Evolutionary conservation across 2,888 invertebrate species (phyloP), one percentile per base, ranked within the genome.

Genomic region (Cyaniris semiargus): DNA sequence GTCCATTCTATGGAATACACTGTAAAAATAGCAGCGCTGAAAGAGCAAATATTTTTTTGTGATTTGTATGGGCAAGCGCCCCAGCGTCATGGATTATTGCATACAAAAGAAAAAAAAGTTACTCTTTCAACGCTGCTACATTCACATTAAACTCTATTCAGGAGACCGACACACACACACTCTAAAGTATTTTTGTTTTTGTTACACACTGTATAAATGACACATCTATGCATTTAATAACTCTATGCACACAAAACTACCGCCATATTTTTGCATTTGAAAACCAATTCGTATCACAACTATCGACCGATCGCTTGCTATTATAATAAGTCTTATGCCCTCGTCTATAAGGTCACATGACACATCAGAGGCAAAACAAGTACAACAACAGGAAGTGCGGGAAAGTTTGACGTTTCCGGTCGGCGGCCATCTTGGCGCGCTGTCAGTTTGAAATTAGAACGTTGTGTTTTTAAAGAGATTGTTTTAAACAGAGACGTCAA

Each of bases 351-450:
- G 53, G 18, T 18, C 53, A 53, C 18, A 18, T 53, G 18, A 5
- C 53, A 53, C 18, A 18, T 53, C 53, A 53, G 53, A 53, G 53
- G 53, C 53, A 53, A 53, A 53, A 53, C 53, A 53, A 53, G 53
- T 1, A 27, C 66, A 80, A 80, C 80, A 80, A 80, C 81, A 80
- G 81, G 81, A 81, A 81, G 80, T 76, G 76, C 70, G 78, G 77
- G 78, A 80, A 81, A 81, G 81, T 81, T 81, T 80, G 81, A 81
- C 80, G 78, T 80, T 80, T 81, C 80, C 80, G 80, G 78, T 77
- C 79, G 80, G 75, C 78, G 44, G 81, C 80, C 80, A 80, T 81
- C 80, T 80, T 80, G 79, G 79, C 70, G 78, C 58, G 78, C 77
- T 78, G 78, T 79, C 79, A 80, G 79, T 70, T 76, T 75, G 44